Percentiles rank a stretch among this genome's conserved stretches.
These are phyloP conservation scores for Takifugu flavidus DNA, from an alignment of 2,113 vertebrate genomes.

Conservation along the genomic window DNA sequence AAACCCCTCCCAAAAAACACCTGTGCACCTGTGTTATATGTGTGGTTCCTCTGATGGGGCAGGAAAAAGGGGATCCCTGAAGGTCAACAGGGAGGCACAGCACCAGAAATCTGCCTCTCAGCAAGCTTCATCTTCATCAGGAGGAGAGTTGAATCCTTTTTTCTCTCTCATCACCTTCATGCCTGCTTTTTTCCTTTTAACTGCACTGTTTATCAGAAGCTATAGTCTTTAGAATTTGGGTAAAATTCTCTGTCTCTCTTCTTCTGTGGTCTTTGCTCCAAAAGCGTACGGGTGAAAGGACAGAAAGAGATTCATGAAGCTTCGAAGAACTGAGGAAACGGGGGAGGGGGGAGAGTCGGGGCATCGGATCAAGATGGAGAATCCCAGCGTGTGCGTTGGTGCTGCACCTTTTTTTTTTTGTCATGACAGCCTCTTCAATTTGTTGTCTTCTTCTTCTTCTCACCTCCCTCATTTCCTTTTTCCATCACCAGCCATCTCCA, in stretches of 20 bases:
- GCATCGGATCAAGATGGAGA: constrained; percentile 4
- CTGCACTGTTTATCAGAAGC: constrained; percentile 12
- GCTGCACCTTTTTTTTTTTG: constrained; percentile 57
- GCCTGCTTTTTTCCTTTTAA: constrained; percentile 14
- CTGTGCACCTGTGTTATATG: too few relatives aligned
- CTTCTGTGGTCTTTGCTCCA: constrained; percentile 8
- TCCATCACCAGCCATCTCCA: constrained; percentile 68
- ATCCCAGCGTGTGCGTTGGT: constrained; percentile 19
- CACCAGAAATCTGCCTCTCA: constrained; percentile 42
- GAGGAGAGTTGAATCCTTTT: constrained; percentile 1
- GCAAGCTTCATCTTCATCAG: constrained; percentile 23
- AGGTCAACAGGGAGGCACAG: constrained; percentile 12
- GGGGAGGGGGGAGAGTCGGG: background rate
- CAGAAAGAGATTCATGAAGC: constrained; percentile 2
- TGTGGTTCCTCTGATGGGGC: too few relatives aligned
- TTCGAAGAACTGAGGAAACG: background rate
- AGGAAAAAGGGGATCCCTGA: too few relatives aligned
- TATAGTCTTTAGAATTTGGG: background rate
- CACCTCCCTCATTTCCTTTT: constrained; percentile 64
- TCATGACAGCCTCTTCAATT: constrained; percentile 63
- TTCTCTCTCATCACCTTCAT: background rate
- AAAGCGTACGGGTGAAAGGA: background rate
- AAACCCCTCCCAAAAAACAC: too few relatives aligned
- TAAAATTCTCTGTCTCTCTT: too few relatives aligned
- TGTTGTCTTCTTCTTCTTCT: constrained; percentile 59